A percentile compares a stretch with the other conserved stretches of the same genome.
These are phyloP conservation scores for Anabas testudineus DNA, from an alignment of 2,797 vertebrate genomes.

Conservation along the genomic window DNA sequence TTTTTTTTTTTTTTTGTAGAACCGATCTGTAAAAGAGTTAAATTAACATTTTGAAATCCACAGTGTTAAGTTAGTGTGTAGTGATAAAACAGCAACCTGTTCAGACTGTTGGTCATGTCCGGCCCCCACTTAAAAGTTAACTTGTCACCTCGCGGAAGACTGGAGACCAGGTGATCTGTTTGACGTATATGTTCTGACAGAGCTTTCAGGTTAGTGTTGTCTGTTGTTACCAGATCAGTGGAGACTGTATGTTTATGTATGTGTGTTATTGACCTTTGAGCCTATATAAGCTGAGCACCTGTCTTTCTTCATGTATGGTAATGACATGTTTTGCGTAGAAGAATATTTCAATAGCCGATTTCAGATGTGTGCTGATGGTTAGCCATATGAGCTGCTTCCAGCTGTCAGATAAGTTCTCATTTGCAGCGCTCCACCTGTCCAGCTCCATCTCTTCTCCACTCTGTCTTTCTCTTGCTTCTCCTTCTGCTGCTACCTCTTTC, in stretches of 20 bases:
- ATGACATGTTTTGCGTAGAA: conserved; percentile 56
- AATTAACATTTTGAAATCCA: not conserved
- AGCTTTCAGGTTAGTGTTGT: conserved; percentile 63
- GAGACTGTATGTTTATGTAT: conserved; percentile 32
- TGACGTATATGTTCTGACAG: conserved; percentile 65
- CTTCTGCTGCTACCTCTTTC: conserved; percentile 48
- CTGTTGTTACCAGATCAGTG: conserved; percentile 68
- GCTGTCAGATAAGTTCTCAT: conserved; percentile 63
- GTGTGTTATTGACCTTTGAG: conserved; percentile 36
- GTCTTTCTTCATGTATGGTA: conserved; percentile 33
- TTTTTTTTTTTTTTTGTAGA: too few relatives aligned
- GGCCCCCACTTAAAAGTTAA: conserved; percentile 34
- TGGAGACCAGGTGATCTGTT: conserved; percentile 58
- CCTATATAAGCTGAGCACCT: conserved; percentile 28
- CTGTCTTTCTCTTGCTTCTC: conserved; percentile 45
- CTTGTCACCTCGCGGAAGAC: conserved; percentile 31
- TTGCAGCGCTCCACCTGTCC: conserved; percentile 66
- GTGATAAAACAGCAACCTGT: conserved; percentile 3
- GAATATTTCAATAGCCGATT: conserved; percentile 49
- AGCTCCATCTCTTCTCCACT: conserved; percentile 48
- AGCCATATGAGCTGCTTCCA: conserved; percentile 60
- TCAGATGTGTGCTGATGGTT: conserved; percentile 60
- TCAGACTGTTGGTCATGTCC: conserved; percentile 2
- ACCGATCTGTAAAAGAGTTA: too few relatives aligned
- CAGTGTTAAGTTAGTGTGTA: not conserved